Evolutionary conservation across 1,140 invertebrate species (phyloP).

Genomic region (Micrasema longulum): DNA sequence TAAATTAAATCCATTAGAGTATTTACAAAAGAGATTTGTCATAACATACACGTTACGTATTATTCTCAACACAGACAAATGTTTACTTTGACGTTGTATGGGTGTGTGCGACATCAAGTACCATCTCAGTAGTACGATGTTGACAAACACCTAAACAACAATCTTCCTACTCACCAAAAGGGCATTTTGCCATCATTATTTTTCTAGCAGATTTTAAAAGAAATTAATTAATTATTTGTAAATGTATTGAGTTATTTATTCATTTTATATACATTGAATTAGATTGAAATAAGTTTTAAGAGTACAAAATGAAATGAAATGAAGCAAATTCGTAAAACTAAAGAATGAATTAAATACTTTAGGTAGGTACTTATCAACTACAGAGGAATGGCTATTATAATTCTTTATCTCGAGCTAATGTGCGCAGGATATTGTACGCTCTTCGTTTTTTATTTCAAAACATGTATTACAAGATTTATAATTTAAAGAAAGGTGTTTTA

Average conservation of each 20-base stretch:
- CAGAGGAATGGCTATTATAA: conserved; percentile 48
- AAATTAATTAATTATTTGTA: too few species aligned
- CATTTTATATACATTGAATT: too few species aligned
- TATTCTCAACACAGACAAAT: conserved; percentile 14
- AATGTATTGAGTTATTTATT: too few species aligned
- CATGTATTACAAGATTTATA: background rate
- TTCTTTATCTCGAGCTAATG: too few species aligned
- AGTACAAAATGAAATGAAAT: background rate
- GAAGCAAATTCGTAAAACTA: conserved; percentile 4
- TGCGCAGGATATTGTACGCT: too few species aligned
- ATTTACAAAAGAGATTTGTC: conserved; percentile 50
- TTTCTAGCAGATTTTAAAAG: too few species aligned
- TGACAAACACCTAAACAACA: conserved; percentile 54
- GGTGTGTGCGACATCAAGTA: conserved; percentile 53
- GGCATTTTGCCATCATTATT: conserved; percentile 1
- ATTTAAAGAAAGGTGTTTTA: background rate
- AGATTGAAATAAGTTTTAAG: too few species aligned
- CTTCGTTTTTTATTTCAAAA: too few species aligned
- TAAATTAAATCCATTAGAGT: conserved; percentile 39
- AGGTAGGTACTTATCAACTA: conserved; percentile 38
- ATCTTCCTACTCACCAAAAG: background rate
- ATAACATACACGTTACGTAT: conserved; percentile 13
- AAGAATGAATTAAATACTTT: conserved; percentile 18
- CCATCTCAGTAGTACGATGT: conserved; percentile 41
- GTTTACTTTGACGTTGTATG: conserved; percentile 46